Evolutionary conservation across 2,888 invertebrate species (phyloP), one percentile per base, ranked within the genome.

Genomic region (Trissolcus japonicus): DNA sequence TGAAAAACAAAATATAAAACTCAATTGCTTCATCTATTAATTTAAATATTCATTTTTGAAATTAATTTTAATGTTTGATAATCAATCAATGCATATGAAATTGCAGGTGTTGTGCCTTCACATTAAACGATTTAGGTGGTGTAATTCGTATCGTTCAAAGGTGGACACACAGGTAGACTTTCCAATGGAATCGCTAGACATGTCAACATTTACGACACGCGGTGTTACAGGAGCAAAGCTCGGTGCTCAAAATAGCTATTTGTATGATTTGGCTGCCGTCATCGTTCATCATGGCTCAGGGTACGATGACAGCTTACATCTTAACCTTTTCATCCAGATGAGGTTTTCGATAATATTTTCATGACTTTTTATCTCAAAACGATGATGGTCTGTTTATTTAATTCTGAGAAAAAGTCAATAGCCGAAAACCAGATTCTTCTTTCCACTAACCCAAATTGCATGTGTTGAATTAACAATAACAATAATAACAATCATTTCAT

Each of bases 111-210:
- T 96, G 80, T 95, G 95, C 90, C 89, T 96, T 83, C 95, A 96
- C 88, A 91, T 96, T 82, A 96, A 96, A 90, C 90, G 95, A 82
- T 96, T 96, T 89, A 92, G 95, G 81, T 95, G 95, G 95, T 93
- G 93, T 86, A 94, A 94, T 86, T 94, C 92, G 84, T 94, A 93
- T 86, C 92, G 95, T 91, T 92, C 94, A 79, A 96, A 96, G 89
- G 92, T 95, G 84, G 95, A 95, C 89, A 93, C 94, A 68, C 92
- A 92, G 86, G 93, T 96, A 79, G 92, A 93, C 84, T 96, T 95
- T 88, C 95, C 95, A 21, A 91, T 95, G 83, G 90, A 90, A 60
- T 92, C 94, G 61, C 90, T 96, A 83, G 95, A 95, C 89, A 94
- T 95, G 94, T 93, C 94, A 48, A 91, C 92, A 82, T 95, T 93